A percentile compares a stretch with the other conserved stretches of the same genome.
These are phyloP conservation scores for Nomada lathburiana DNA, from an alignment of 2,888 invertebrate genomes.

Conservation along the genomic window DNA sequence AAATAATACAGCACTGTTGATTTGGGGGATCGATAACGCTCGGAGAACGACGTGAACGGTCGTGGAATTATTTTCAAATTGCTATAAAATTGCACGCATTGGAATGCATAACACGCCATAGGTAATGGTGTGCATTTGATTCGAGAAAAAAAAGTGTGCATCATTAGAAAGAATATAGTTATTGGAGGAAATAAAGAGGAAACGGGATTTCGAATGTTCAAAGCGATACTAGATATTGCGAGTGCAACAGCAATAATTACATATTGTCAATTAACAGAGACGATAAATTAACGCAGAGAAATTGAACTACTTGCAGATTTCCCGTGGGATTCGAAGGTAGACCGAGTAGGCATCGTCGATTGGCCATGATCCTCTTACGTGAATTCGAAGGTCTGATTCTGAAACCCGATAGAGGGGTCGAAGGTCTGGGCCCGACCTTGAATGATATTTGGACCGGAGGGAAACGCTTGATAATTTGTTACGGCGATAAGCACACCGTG, in stretches of 20 bases:
- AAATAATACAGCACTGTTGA: conserved; percentile 3
- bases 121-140: not conserved
- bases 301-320: conserved; percentile 85
- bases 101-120: not conserved
- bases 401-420: conserved; percentile 80
- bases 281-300: no score
- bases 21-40: conserved; percentile 20
- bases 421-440: conserved; percentile 86
- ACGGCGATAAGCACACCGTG: conserved; percentile 85
- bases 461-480: conserved; percentile 87
- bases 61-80: not conserved
- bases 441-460: conserved; percentile 86
- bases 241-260: no score
- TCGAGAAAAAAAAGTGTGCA: not conserved
- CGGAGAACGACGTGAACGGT: not conserved
- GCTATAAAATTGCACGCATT: not conserved
- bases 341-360: conserved; percentile 85
- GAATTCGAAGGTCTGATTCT: conserved; percentile 87
- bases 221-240: no score
- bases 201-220: no score
- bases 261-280: no score
- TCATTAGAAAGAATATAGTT: no score
- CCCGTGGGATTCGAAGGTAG: conserved; percentile 88
- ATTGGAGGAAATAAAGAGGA: no score
- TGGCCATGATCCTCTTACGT: conserved; percentile 86